These are phyloP conservation scores for Allobates femoralis DNA, from an alignment of 2,797 vertebrate genomes.

Conservation along the genomic window DNA sequence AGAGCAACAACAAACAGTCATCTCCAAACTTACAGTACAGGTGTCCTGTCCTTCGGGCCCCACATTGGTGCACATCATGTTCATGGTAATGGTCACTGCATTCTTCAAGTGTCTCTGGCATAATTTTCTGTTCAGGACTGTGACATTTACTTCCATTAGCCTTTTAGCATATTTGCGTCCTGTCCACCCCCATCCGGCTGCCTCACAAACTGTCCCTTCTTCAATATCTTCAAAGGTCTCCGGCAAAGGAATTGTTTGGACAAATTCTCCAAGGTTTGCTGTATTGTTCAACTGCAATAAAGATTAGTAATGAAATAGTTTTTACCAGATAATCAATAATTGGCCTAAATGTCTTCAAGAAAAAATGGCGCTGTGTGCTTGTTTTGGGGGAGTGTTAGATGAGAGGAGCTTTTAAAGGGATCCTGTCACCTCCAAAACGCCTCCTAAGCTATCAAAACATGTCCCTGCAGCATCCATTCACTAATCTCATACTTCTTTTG, in stretches of 20 bases:
- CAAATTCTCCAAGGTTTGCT: neutral
- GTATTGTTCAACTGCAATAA: neutral
- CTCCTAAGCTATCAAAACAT: too few species aligned
- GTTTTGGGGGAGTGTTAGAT: too few species aligned
- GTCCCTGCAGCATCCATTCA: too few species aligned
- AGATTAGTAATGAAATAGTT: neutral
- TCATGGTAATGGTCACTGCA: neutral
- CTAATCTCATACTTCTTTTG: too few species aligned
- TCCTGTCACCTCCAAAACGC: too few species aligned
- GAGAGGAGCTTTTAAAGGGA: too few species aligned
- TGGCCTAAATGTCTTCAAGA: too few species aligned
- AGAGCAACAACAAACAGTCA: neutral
- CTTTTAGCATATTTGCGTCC: neutral
- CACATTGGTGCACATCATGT: neutral
- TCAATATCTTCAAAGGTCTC: neutral
- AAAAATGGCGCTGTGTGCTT: too few species aligned
- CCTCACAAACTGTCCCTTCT: neutral
- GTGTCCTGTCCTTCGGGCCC: neutral
- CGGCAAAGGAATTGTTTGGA: neutral
- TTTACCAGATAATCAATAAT: too few species aligned
- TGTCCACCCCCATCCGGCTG: neutral
- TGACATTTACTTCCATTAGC: neutral
- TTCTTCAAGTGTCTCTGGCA: neutral
- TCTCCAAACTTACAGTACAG: neutral
- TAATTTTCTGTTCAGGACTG: neutral